Conservation (phyloP, 37 sponge, comb jelly and placozoan genomes). For the Bolinopsis microptera region DNA sequence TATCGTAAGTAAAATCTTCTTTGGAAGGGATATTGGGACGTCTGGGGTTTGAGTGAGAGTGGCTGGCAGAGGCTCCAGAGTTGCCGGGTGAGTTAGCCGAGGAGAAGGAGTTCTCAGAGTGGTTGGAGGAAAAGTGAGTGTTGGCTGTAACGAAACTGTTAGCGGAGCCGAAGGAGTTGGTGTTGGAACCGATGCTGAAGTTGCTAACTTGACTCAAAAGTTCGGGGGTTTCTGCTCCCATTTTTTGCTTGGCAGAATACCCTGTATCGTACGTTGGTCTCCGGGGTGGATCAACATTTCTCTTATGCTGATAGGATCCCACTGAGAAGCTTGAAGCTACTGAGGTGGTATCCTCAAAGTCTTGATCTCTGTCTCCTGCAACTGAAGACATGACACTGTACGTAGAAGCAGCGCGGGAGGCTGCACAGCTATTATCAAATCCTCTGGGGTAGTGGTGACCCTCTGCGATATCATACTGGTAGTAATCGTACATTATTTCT, state of each 20-base stretch:
- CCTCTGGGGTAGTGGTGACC: conserved; percentile 22
- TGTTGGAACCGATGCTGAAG: background rate
- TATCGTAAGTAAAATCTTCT: background rate
- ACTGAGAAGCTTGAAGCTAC: conserved; percentile 25
- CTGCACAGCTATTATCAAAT: background rate
- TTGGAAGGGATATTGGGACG: background rate
- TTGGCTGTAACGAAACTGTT: background rate
- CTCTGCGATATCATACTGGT: background rate
- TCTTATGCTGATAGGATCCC: conserved; percentile 14
- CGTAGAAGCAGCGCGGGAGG: background rate
- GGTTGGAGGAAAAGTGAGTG: background rate
- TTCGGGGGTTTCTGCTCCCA: background rate
- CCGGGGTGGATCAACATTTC: background rate
- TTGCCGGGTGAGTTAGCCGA: background rate
- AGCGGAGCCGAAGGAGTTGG: background rate
- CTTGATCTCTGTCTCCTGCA: background rate
- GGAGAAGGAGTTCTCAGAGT: background rate
- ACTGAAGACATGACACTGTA: background rate
- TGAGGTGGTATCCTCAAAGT: background rate
- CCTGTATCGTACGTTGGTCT: background rate
- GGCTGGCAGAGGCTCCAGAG: background rate
- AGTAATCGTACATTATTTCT: conserved; percentile 45
- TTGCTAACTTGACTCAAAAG: background rate
- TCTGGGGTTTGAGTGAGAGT: background rate
- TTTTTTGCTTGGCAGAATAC: background rate